These are phyloP conservation scores for Polietes domitor DNA, from an alignment of 2,888 invertebrate species.

Conservation along the genomic window DNA sequence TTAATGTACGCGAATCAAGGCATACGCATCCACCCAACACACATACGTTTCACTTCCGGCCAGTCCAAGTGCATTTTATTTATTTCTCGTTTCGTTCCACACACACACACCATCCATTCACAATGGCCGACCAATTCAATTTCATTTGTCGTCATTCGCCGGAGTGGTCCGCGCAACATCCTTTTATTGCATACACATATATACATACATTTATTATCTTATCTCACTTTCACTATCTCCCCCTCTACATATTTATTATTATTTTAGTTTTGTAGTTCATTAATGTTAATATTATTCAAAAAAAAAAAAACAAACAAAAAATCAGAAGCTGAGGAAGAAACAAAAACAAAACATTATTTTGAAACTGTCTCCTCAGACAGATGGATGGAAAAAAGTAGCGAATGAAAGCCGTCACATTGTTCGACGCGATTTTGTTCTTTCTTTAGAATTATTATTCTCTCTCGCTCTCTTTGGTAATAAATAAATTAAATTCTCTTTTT, in stretches of 20 bases:
- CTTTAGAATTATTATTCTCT: neutral
- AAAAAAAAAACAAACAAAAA: too few relatives aligned
- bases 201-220: neutral
- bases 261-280: neutral
- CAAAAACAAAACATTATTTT: neutral
- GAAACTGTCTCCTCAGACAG: too few relatives aligned
- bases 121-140: neutral
- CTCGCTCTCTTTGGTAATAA: neutral
- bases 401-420: neutral
- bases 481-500: neutral
- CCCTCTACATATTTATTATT: neutral
- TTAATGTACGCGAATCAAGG: neutral
- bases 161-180: neutral
- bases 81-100: neutral
- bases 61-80: neutral
- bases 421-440: neutral
- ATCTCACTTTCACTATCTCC: neutral
- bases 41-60: neutral
- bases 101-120: neutral
- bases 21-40: neutral
- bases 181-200: too few relatives aligned
- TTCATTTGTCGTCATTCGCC: neutral
- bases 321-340: too few relatives aligned
- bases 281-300: conserved; percentile 13
- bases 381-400: neutral